Conservation (phyloP, 2,797 vertebrate genomes). For the Menidia menidia region DNA sequence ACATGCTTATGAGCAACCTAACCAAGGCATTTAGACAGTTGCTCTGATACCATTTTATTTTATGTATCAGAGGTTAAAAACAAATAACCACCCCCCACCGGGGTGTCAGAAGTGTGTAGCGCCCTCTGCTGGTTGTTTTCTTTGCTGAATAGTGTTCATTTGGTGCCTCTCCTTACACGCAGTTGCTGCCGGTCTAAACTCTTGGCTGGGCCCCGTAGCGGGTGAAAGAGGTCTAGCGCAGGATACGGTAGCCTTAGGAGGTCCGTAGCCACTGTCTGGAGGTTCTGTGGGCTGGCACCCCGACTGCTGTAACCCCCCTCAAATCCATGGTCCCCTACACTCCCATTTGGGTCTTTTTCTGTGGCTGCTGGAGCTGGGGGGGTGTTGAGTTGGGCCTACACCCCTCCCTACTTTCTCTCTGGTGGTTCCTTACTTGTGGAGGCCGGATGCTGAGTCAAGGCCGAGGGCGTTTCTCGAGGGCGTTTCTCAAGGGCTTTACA, state of each 20-base stretch:
- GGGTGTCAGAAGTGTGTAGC: constrained; percentile 83
- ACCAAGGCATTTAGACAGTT: constrained; percentile 87
- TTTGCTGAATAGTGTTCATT: constrained; percentile 94
- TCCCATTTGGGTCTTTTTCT: constrained; percentile 88
- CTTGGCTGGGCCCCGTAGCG: constrained; percentile 90
- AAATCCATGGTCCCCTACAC: constrained; percentile 82
- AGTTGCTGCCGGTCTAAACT: constrained; percentile 95
- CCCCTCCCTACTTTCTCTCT: constrained; percentile 85
- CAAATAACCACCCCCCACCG: constrained; percentile 79
- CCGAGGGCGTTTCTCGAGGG: constrained; percentile 87
- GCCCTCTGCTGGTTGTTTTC: constrained; percentile 92
- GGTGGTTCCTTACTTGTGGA: constrained; percentile 89
- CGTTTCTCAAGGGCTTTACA: constrained; percentile 89
- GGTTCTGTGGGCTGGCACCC: constrained; percentile 87
- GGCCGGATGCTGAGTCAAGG: constrained; percentile 87
- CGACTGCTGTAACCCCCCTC: constrained; percentile 82
- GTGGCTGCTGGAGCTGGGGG: constrained; percentile 86
- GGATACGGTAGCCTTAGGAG: constrained; percentile 94
- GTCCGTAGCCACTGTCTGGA: constrained; percentile 87
- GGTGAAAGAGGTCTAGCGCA: constrained; percentile 95
- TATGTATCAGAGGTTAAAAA: constrained; percentile 84
- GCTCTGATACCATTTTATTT: constrained; percentile 87
- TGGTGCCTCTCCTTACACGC: constrained; percentile 96
- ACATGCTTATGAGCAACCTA: constrained; percentile 74
- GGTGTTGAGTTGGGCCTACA: constrained; percentile 82